Base-by-base conservation (phyloP, 2,888 invertebrate genomes). In the Helicoverpa assulta region DNA sequence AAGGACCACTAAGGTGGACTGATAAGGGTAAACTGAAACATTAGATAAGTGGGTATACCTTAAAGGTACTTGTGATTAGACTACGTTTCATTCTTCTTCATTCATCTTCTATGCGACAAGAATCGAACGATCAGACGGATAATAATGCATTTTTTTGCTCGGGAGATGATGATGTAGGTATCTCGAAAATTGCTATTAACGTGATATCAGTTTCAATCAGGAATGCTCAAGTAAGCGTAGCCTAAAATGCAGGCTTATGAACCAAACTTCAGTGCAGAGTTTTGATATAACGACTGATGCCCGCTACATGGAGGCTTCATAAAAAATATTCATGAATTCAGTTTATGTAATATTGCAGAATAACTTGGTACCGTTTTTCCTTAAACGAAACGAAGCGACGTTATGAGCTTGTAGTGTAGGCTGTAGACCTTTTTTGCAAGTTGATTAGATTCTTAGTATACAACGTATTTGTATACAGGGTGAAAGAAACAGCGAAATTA, bases 271-370 rank as follows among this genome's bases (percentile, higher is more conserved):
- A 62, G 51, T 26, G 18, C 37, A 50, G 8, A 37, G 21, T 21
- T 54, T 19, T 63, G 21, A 55, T 61, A 47, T 65, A 61, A 43
- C 40, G 47, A 78, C 26, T 21, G 55, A 67, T 77, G 40, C n/a
- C 21, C 14, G 12, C 5, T 59, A 52, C 26, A 67, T 52, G 10
- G 18, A 29, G 53, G 26, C 37, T 59, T 18, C 21, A 47, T 51
- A 78, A 77, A 85, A 88, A 82, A 85, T 88, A 88, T 88, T 88
- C 86, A 87, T 88, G 76, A 85, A 87, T 88, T 86, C 85, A 67
- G 81, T 84, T 84, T 86, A 84, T 81, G 79, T 81, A 78, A 78
- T 79, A 76, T 70, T 69, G 73, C 54, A 61, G 62, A 78, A 81
- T 80, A 81, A 80, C 76, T 85, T 76, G 26, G 70, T 81, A 74